These are phyloP conservation scores for Drosophila infuscata DNA, from an alignment of 2,888 invertebrate genomes.

Conservation along the genomic window DNA sequence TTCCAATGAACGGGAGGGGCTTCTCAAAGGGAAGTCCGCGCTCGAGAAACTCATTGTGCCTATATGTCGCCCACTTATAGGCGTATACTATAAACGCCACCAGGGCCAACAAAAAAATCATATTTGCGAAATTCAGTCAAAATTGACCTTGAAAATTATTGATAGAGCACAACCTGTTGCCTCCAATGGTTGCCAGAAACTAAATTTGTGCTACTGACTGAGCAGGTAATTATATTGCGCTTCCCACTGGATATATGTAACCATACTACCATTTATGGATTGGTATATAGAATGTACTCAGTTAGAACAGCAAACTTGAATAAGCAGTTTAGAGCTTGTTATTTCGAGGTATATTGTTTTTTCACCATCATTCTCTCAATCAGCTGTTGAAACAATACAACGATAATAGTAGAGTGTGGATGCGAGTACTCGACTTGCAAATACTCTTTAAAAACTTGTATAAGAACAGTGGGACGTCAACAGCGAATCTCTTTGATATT, in stretches of 20 bases:
- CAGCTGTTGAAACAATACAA: background rate
- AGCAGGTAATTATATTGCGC: conserved; percentile 14
- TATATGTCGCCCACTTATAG: conserved; percentile 70
- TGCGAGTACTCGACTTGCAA: background rate
- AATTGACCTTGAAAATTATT: background rate
- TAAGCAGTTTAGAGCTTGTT: background rate
- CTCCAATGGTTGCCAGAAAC: conserved; percentile 2
- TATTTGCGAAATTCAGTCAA: background rate
- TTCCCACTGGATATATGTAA: no score
- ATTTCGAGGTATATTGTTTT: background rate
- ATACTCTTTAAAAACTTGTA: conserved; percentile 4
- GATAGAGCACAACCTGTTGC: background rate
- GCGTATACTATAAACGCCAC: conserved; percentile 27
- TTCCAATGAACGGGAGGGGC: conserved; percentile 74
- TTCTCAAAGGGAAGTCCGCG: conserved; percentile 68
- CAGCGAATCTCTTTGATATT: background rate
- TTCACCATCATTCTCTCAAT: background rate
- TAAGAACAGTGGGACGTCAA: background rate
- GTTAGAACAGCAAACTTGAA: background rate
- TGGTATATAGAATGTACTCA: conserved; percentile 3
- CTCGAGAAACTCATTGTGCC: conserved; percentile 58
- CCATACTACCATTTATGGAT: no score
- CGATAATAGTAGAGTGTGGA: background rate
- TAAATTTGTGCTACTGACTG: background rate
- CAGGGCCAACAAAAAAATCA: conserved; percentile 37